Evolutionary conservation across 2,797 vertebrate species (phyloP).

Genomic region (Poeciliopsis presidionis): DNA sequence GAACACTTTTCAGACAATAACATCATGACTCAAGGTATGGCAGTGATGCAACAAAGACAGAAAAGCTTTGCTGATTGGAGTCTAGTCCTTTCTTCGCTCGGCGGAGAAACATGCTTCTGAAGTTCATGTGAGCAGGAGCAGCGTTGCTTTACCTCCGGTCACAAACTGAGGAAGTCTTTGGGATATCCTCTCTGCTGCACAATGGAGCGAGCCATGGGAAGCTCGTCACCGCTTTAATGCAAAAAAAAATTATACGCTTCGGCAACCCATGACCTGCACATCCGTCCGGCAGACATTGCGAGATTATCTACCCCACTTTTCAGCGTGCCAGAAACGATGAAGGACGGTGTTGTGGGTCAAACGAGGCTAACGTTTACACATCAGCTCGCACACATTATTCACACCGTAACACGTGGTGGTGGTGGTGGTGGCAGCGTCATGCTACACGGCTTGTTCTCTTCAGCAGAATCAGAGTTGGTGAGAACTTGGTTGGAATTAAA

Average conservation of each 20-base stretch:
- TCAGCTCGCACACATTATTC: not conserved
- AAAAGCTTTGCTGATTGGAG: not conserved
- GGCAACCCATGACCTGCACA: constrained; percentile 15
- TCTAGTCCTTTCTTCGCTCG: constrained; percentile 11
- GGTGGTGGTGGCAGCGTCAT: not conserved
- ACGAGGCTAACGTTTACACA: not conserved
- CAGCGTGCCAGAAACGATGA: not conserved
- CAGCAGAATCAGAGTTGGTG: not conserved
- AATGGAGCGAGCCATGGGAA: constrained; percentile 69
- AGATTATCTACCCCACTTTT: not conserved
- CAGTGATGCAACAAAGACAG: not conserved
- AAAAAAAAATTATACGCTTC: not conserved
- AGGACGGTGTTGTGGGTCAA: not conserved
- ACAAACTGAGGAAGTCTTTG: constrained; percentile 60
- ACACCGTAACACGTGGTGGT: not conserved
- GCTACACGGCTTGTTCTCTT: not conserved
- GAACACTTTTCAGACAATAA: constrained; percentile 79
- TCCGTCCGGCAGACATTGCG: constrained; percentile 49
- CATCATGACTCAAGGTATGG: constrained; percentile 83
- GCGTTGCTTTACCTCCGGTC: constrained; percentile 22
- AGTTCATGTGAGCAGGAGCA: constrained; percentile 26
- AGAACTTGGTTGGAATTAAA: not conserved
- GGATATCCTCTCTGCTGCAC: constrained; percentile 71
- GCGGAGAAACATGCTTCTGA: constrained; percentile 18
- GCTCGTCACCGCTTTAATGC: constrained; percentile 21